Conservation (phyloP, 2,888 invertebrate genomes). For the Lochmaea crataegi region DNA sequence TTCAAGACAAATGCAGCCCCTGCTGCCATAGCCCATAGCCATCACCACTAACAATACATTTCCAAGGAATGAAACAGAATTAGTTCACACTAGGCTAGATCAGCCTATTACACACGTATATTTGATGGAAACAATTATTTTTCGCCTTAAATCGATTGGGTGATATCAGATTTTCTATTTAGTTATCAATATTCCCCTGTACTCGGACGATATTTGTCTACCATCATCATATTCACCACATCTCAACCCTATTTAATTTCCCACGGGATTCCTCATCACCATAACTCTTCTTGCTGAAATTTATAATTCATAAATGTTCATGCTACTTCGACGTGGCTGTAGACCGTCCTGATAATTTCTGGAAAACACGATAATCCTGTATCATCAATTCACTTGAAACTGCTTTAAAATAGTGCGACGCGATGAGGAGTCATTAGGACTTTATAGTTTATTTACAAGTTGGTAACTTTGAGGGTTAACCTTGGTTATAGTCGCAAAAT, state of each 20-base stretch:
- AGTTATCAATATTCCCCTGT: not conserved
- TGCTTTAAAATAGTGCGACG: constrained; percentile 25
- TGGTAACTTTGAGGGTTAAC: constrained; percentile 19
- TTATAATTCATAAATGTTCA: constrained; percentile 56
- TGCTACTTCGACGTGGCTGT: constrained; percentile 38
- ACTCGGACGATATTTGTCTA: constrained; percentile 29
- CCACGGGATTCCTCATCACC: constrained; percentile 52
- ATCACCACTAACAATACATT: no score
- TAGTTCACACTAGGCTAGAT: no score
- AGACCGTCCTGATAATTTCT: constrained; percentile 26
- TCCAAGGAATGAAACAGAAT: no score
- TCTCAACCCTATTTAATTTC: constrained; percentile 51
- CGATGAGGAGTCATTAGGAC: constrained; percentile 26
- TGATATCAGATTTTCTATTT: not conserved
- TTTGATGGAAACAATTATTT: no score
- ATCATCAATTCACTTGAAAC: constrained; percentile 25
- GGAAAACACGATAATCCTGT: constrained; percentile 36
- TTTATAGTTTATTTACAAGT: constrained; percentile 32
- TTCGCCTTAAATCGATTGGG: no score
- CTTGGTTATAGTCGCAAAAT: constrained; percentile 11
- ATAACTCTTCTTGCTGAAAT: constrained; percentile 56
- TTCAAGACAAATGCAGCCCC: no score
- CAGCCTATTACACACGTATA: no score
- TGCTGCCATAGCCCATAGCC: no score
- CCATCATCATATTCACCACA: constrained; percentile 22